Conservation (phyloP, 2,797 vertebrate genomes). For the Anguilla pacifica region DNA sequence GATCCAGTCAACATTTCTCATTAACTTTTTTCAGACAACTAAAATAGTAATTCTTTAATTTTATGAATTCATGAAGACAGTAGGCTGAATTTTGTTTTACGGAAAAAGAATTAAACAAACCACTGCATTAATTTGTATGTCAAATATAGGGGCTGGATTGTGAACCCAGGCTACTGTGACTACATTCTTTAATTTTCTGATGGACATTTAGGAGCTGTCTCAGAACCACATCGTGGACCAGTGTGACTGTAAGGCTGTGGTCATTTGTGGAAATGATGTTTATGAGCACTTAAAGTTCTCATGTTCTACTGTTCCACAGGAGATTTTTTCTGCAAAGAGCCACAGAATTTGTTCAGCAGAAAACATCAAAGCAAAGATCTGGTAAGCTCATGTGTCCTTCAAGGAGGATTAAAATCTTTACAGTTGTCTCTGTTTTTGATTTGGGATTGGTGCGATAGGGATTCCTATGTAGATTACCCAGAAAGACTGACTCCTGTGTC, state of each 20-base stretch:
- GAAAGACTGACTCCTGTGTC: background rate
- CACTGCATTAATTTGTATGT: conserved; percentile 36
- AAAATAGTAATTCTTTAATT: no score
- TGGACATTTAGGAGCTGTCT: background rate
- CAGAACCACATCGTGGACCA: conserved; percentile 2
- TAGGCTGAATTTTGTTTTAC: background rate
- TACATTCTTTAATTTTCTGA: background rate
- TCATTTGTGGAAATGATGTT: conserved; percentile 54
- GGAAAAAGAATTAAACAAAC: background rate
- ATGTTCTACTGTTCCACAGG: conserved; percentile 43
- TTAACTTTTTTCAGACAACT: no score
- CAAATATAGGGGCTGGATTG: background rate
- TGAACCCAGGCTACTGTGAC: background rate
- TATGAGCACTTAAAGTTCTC: background rate
- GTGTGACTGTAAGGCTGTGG: conserved; percentile 49
- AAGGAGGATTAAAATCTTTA: background rate
- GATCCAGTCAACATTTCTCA: background rate
- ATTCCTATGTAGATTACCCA: background rate
- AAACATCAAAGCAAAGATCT: conserved; percentile 39
- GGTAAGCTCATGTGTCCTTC: conserved; percentile 61
- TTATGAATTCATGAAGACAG: no score
- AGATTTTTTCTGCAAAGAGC: conserved; percentile 63
- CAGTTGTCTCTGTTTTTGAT: background rate
- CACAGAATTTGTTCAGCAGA: conserved; percentile 54
- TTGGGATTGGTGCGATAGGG: background rate